Percentiles rank a stretch among this genome's conserved stretches.
phyloP scores from a whole-genome alignment of 53 echinoderm and acorn worm species.

The Luidia sarsii region DNA sequence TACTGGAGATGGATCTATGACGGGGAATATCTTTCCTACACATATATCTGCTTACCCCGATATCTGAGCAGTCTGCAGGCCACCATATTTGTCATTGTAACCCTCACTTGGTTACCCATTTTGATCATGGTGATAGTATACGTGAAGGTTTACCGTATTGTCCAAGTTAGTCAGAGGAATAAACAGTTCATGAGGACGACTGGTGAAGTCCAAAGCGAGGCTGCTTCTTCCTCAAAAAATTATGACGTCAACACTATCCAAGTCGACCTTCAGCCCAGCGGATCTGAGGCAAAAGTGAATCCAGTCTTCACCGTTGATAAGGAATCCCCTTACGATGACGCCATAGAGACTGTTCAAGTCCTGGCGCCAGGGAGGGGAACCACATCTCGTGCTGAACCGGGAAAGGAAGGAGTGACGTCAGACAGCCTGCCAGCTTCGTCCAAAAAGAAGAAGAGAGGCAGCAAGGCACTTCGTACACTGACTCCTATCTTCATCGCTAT shows the following conservation, averaged over 20 bases:
- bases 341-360: neutral
- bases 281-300: neutral
- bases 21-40: neutral
- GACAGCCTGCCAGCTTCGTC: neutral
- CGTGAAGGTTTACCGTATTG: too few relatives aligned
- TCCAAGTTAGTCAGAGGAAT: neutral
- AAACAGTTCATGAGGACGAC: neutral
- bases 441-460: neutral
- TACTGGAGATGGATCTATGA: slow-evolving; percentile 5
- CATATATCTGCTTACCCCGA: neutral
- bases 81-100: too few relatives aligned
- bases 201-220: neutral
- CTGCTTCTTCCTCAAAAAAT: neutral
- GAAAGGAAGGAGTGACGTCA: neutral
- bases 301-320: neutral
- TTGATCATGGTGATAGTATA: neutral
- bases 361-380: neutral
- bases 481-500: slow-evolving; percentile 5
- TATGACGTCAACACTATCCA: too few relatives aligned
- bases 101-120: neutral
- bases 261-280: neutral
- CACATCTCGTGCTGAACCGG: neutral
- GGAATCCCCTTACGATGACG: too few relatives aligned
- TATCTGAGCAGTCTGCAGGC: neutral
- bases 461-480: slow-evolving; percentile 6